phyloP scores from a whole-genome alignment of 2,113 vertebrate genomes.

The Vulpes ferrilata region DNA sequence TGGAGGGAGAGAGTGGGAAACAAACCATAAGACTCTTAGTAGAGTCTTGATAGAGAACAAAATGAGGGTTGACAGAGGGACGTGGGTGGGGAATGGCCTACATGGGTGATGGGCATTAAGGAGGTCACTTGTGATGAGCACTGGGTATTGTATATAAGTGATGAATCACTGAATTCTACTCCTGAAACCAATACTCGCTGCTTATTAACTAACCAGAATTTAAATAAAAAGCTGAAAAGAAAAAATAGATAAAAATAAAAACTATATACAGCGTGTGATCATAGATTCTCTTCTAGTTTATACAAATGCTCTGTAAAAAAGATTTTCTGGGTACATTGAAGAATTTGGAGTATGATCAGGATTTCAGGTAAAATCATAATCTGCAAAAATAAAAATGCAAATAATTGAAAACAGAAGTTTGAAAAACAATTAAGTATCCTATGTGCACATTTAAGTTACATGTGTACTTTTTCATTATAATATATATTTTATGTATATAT shows the following conservation, averaged over 20 bases:
- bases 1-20: background rate
- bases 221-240: background rate
- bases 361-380: background rate
- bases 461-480: background rate
- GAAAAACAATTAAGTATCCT: background rate
- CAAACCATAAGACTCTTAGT: background rate
- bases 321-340: background rate
- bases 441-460: background rate
- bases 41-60: background rate
- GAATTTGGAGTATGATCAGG: background rate
- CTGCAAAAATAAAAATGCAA: background rate
- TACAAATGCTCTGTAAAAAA: background rate
- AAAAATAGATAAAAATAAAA: background rate
- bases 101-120: background rate
- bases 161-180: background rate
- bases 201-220: background rate
- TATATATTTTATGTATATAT: background rate
- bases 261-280: background rate
- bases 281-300: background rate
- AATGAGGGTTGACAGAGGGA: background rate
- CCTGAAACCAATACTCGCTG: background rate
- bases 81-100: background rate
- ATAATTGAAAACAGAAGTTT: background rate
- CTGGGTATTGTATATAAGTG: background rate
- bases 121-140: background rate